A percentile compares a stretch with the other conserved stretches of the same genome.
phyloP scores from a whole-genome alignment of 2,888 invertebrate genomes.

The Brenthis daphne region DNA sequence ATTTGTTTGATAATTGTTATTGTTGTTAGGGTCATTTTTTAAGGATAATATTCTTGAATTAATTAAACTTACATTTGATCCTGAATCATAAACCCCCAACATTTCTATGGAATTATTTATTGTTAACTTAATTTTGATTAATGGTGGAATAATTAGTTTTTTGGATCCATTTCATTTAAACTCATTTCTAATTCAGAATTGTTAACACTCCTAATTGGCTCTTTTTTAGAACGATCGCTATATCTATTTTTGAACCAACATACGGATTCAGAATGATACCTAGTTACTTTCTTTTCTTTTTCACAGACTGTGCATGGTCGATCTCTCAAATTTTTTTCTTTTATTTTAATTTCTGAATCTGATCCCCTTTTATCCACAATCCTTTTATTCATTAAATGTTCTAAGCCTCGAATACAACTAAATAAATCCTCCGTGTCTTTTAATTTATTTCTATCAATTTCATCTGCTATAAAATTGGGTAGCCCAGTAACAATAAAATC shows the following conservation, averaged over 20 bases:
- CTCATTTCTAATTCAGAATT: conserved; percentile 35
- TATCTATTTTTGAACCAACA: conserved; percentile 38
- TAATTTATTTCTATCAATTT: conserved; percentile 32
- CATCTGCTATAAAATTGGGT: conserved; percentile 30
- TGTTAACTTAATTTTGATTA: conserved; percentile 40
- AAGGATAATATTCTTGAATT: conserved; percentile 42
- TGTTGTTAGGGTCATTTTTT: conserved; percentile 16
- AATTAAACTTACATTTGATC: conserved; percentile 47
- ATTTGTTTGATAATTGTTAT: conserved; percentile 23
- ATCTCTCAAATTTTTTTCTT: conserved; percentile 27
- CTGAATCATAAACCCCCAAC: conserved; percentile 46
- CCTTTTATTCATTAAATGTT: conserved; percentile 28
- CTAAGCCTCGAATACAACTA: conserved; percentile 28
- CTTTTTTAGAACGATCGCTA: conserved; percentile 17
- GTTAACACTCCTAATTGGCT: conserved; percentile 33
- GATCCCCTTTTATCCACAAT: conserved; percentile 9
- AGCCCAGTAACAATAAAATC: conserved; percentile 32
- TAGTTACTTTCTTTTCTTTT: conserved; percentile 33
- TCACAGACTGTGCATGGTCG: conserved; percentile 33
- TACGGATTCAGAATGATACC: conserved; percentile 34
- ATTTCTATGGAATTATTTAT: conserved; percentile 42
- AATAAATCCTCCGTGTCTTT: conserved; percentile 33
- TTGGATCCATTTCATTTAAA: conserved; percentile 35
- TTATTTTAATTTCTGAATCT: conserved; percentile 21
- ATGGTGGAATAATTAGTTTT: conserved; percentile 28